Conservation (phyloP, 1,140 invertebrate species). For the Drosophila baimaii region DNA sequence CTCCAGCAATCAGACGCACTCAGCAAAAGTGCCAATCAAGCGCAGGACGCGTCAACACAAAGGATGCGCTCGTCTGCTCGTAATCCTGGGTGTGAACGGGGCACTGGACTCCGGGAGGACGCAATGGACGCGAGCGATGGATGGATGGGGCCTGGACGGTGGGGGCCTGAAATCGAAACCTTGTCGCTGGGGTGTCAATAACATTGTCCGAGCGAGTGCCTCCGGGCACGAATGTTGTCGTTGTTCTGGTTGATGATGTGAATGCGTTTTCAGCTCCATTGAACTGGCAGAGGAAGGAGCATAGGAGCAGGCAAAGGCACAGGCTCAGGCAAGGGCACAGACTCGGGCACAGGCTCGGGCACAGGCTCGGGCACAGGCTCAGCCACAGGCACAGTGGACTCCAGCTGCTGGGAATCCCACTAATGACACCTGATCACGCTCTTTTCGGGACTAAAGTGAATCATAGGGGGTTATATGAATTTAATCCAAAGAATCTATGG, state of each 20-base stretch:
- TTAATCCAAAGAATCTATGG: too few relatives aligned
- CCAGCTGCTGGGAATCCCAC: not conserved
- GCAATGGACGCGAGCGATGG: not conserved
- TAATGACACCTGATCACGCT: not conserved
- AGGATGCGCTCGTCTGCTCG: conserved; percentile 43
- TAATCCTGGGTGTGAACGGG: conserved; percentile 52
- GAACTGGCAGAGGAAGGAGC: conserved; percentile 25
- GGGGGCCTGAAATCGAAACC: conserved; percentile 68
- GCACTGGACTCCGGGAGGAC: not conserved
- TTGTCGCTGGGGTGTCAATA: conserved; percentile 73
- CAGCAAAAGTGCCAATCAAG: conserved; percentile 76
- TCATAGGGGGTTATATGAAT: too few relatives aligned
- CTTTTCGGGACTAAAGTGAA: not conserved
- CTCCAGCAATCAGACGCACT: conserved; percentile 65
- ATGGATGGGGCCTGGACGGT: not conserved
- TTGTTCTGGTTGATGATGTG: conserved; percentile 47
- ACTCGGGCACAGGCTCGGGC: not conserved
- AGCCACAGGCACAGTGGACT: conserved; percentile 30
- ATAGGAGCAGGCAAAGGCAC: not conserved
- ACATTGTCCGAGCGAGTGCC: conserved; percentile 61
- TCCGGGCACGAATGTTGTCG: conserved; percentile 49
- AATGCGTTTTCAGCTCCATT: conserved; percentile 58
- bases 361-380: not conserved
- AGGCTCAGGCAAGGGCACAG: not conserved
- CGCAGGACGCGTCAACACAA: conserved; percentile 39